Evolutionary conservation across 2,113 vertebrate species (phyloP).

Genomic region (Epinephelus lanceolatus): DNA sequence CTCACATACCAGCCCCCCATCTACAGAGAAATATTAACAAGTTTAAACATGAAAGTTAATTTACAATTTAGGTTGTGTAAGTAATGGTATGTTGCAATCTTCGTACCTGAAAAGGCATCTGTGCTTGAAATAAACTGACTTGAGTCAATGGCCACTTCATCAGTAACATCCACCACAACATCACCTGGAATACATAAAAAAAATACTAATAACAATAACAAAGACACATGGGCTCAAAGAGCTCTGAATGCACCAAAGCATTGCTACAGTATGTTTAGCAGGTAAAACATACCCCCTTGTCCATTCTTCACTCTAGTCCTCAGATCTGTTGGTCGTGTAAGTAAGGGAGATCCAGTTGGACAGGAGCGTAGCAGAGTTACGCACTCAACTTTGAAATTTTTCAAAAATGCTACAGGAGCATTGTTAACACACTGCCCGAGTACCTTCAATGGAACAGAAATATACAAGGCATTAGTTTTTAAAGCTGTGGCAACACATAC

Average conservation of each 20-base stretch:
- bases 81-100: background rate
- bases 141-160: conserved; percentile 65
- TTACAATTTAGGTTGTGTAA: background rate
- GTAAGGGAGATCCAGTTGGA: conserved; percentile 71
- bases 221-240: background rate
- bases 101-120: conserved; percentile 48
- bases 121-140: conserved; percentile 66
- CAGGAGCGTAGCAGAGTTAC: conserved; percentile 71
- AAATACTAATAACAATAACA: background rate
- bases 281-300: conserved; percentile 74
- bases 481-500: background rate
- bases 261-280: background rate
- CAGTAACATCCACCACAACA: conserved; percentile 71
- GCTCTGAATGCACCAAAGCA: background rate
- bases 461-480: conserved; percentile 1
- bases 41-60: background rate
- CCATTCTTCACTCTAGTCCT: conserved; percentile 75
- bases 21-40: conserved; percentile 42
- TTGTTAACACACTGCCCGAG: conserved; percentile 87
- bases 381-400: conserved; percentile 85
- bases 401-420: conserved; percentile 90
- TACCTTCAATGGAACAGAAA: conserved; percentile 80
- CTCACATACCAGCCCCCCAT: conserved; percentile 70
- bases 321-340: conserved; percentile 57
- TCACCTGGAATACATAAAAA: conserved; percentile 68